Percentiles rank a stretch among this genome's conserved stretches.
Conservation (phyloP, 2,888 invertebrate species). For the Cryptocephalus primarius region DNA sequence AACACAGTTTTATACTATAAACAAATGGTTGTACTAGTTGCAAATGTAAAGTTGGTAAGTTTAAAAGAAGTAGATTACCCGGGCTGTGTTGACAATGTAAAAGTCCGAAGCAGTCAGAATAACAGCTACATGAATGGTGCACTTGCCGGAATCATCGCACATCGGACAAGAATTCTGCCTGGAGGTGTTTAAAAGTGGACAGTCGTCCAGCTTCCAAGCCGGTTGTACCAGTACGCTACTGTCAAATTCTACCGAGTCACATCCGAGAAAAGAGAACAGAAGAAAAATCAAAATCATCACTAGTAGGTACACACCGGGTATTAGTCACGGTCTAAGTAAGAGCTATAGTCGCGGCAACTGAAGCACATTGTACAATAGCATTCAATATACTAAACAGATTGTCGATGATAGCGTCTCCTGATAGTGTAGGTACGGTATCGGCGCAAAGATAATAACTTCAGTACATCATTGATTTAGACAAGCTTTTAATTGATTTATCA, state of each 20-base stretch:
- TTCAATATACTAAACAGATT: background rate
- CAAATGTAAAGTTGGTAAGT: too few relatives aligned
- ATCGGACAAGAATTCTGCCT: constrained; percentile 8
- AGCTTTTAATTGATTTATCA: background rate
- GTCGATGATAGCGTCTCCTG: background rate
- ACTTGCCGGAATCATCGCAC: constrained; percentile 37
- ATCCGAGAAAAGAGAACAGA: background rate
- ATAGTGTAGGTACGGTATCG: background rate
- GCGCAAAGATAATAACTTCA: background rate
- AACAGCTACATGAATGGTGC: constrained; percentile 54
- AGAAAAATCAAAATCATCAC: background rate
- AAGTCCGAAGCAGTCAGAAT: constrained; percentile 49
- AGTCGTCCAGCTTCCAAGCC: constrained; percentile 10
- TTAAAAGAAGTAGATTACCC: constrained; percentile 26
- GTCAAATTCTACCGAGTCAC: constrained; percentile 11
- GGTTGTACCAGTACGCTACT: constrained; percentile 15
- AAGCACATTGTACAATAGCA: background rate
- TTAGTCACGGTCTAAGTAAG: background rate
- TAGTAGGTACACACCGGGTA: too few relatives aligned
- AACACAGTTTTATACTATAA: too few relatives aligned
- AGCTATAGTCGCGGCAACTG: background rate
- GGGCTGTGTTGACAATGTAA: constrained; percentile 41
- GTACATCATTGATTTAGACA: background rate
- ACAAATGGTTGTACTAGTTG: too few relatives aligned
- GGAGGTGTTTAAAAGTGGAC: constrained; percentile 3